Evolutionary conservation across 1,140 invertebrate genomes (phyloP).

Genomic region (Cheumatopsyche charites): DNA sequence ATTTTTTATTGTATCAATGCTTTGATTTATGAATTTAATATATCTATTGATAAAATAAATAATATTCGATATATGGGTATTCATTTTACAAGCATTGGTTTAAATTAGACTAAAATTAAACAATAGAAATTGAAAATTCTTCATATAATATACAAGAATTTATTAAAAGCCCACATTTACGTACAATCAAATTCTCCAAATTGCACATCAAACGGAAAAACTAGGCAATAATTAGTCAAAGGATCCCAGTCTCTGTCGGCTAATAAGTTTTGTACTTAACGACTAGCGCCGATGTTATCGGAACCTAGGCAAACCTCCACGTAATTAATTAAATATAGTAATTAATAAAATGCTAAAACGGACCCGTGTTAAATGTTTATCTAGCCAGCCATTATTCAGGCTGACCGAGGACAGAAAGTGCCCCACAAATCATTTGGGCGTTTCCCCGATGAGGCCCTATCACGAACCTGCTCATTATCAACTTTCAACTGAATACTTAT

Average conservation of each 20-base stretch:
- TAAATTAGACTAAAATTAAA: too few species aligned
- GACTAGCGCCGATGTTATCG: slow-evolving; percentile 40
- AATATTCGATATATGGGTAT: too few species aligned
- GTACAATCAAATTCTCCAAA: too few species aligned
- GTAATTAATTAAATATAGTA: slow-evolving; percentile 49
- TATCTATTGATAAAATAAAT: too few species aligned
- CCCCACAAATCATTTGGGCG: slow-evolving; percentile 48
- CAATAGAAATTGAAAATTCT: too few species aligned
- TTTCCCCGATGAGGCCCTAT: slow-evolving; percentile 26
- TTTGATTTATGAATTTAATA: too few species aligned
- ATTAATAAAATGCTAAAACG: slow-evolving; percentile 48
- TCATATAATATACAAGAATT: too few species aligned
- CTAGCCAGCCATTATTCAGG: slow-evolving; percentile 46
- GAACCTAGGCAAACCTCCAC: slow-evolving; percentile 12
- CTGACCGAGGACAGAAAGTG: slow-evolving; percentile 39
- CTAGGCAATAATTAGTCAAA: neutral
- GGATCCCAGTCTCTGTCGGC: slow-evolving; percentile 37
- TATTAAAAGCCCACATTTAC: too few species aligned
- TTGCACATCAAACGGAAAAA: neutral
- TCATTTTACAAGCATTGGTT: too few species aligned
- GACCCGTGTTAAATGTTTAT: slow-evolving; percentile 44
- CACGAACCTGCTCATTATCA: too few species aligned
- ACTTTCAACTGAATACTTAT: too few species aligned
- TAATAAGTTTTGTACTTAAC: slow-evolving; percentile 45
- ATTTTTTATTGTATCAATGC: too few species aligned